Evolutionary conservation across 30 jellyfish, hydroid and myxozoan genomes (phyloP).

Genomic region (Aurelia coerulea): DNA sequence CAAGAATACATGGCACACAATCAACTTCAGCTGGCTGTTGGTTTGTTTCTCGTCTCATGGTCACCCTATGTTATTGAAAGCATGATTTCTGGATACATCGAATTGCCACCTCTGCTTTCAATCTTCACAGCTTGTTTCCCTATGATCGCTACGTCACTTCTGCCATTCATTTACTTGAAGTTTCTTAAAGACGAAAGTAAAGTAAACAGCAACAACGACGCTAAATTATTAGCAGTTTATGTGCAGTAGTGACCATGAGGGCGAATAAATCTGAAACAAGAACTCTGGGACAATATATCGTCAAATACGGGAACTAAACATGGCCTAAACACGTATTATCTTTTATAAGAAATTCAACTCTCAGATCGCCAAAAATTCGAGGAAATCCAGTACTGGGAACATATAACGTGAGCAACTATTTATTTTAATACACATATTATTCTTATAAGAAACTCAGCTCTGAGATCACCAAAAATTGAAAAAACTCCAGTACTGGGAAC

Average conservation of each 20-base stretch:
- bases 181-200: slow-evolving; percentile 63
- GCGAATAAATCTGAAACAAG: too few relatives aligned
- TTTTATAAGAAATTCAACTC: too few relatives aligned
- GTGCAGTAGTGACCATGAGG: slow-evolving; percentile 20
- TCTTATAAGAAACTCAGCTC: too few relatives aligned
- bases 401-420: too few relatives aligned
- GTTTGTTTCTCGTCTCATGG: slow-evolving; percentile 90
- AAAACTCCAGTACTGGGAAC: too few relatives aligned
- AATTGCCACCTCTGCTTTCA: slow-evolving; percentile 65
- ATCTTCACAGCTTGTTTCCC: slow-evolving; percentile 87
- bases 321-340: too few relatives aligned
- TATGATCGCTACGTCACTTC: slow-evolving; percentile 80
- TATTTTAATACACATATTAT: too few relatives aligned
- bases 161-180: slow-evolving; percentile 74
- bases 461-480: too few relatives aligned
- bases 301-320: too few relatives aligned
- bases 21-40: slow-evolving; percentile 84
- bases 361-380: too few relatives aligned
- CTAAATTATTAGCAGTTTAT: slow-evolving; percentile 22
- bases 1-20: slow-evolving; percentile 75
- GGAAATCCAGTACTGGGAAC: too few relatives aligned
- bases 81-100: slow-evolving; percentile 79
- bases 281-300: too few relatives aligned
- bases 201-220: slow-evolving; percentile 12
- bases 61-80: slow-evolving; percentile 92